phyloP scores from a whole-genome alignment of 2,888 invertebrate species.

The Pollenia angustigena region DNA sequence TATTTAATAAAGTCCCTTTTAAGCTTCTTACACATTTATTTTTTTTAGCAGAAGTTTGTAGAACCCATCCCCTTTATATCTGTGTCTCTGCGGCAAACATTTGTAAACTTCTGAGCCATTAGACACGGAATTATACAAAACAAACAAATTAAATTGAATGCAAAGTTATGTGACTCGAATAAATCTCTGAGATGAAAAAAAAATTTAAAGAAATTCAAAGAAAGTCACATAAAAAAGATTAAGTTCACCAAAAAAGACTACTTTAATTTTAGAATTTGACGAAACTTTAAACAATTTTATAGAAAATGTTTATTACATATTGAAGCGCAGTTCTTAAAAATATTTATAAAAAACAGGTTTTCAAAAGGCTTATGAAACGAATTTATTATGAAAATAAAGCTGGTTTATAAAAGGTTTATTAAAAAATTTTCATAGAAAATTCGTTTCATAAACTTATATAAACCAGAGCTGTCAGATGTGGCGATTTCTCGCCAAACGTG shows the following conservation, averaged over 20 bases:
- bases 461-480: too few relatives aligned
- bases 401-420: too few relatives aligned
- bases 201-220: neutral
- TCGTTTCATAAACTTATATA: too few relatives aligned
- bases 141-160: conserved; percentile 42
- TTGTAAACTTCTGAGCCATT: conserved; percentile 30
- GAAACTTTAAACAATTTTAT: too few relatives aligned
- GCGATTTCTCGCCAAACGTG: too few relatives aligned
- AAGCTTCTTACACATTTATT: neutral
- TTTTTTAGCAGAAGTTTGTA: neutral
- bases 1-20: neutral
- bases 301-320: too few relatives aligned
- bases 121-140: conserved; percentile 17
- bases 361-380: too few relatives aligned
- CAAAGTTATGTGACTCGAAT: conserved; percentile 43
- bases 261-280: neutral
- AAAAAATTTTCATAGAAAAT: too few relatives aligned
- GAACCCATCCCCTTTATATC: neutral
- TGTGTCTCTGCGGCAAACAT: neutral
- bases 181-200: neutral
- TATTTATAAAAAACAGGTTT: too few relatives aligned
- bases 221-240: neutral
- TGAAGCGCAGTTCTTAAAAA: too few relatives aligned
- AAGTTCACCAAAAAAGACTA: neutral
- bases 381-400: too few relatives aligned